Base-by-base conservation (phyloP, 2,888 invertebrate genomes). In the Perizoma flavofasciatum region DNA sequence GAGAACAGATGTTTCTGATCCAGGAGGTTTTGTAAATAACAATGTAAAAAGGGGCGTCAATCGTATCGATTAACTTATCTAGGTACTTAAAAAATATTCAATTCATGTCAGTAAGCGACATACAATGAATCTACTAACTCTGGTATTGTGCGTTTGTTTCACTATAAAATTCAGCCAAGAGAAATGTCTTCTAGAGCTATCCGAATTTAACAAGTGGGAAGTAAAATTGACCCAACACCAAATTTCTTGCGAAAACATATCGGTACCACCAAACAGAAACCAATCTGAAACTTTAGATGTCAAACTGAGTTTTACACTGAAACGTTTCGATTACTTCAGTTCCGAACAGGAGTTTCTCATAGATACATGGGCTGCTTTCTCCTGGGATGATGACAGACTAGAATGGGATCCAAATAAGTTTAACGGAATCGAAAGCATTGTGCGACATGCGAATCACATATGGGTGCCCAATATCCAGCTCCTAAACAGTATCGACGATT, bases 341-440 rank as follows among this genome's bases (percentile, higher is more conserved):
- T 10, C 5, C 0, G 11, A 56, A 37, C 39, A 56, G 39, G 10
- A 56, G 34, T 49, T 56, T 40, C 10, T 0, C 6, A 40, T 56
- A 0, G 11, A 33, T 33, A 34, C 49, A 7, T 45, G 49, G 44
- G 40, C 34, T 5, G 5, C 22, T 0, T 33, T 39, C 45, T 32
- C 39, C 5, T 56, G 56, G 56, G 4, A 45, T 32, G 56, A 56
- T 9, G 33, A 45, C 10, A 44, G 56, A 45, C 6, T 56, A 1
- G 45, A 46, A 34, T 56, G 56, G 56, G 44, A 56, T 11, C 56
- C 56, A 5, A 39, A 8, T 11, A 45, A 50, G 11, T 56, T 39
- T n/a, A 32, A 46, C 40, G 50, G 50, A 5, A 44, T 56, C 11
- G 32, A 50, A 40, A 39, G 8, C 1, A 56, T 4, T 5, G 10